Percentiles rank a stretch among this genome's conserved stretches.
phyloP scores from a whole-genome alignment of 1,140 invertebrate species.

The Dendroctonus ponderosae region DNA sequence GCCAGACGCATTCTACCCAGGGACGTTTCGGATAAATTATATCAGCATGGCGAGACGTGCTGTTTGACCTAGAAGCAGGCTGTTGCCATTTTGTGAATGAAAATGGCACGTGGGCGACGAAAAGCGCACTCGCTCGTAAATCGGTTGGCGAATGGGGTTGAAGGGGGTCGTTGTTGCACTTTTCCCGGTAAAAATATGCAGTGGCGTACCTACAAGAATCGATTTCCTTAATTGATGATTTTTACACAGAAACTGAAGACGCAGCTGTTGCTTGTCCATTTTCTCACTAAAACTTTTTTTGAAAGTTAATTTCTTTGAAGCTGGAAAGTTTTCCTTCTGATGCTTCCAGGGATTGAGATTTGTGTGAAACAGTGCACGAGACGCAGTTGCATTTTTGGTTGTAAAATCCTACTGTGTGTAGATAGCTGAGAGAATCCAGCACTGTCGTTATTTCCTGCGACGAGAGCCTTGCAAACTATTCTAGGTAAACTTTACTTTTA shows the following conservation, averaged over 20 bases:
- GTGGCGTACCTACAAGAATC: conserved; percentile 2
- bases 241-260: neutral
- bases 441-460: too few relatives aligned
- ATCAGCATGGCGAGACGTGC: too few relatives aligned
- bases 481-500: too few relatives aligned
- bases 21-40: too few relatives aligned
- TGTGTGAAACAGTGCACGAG: too few relatives aligned
- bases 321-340: neutral
- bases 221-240: too few relatives aligned
- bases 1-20: too few relatives aligned
- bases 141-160: neutral
- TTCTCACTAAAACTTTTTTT: neutral
- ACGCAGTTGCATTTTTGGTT: too few relatives aligned
- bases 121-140: conserved; percentile 21
- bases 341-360: too few relatives aligned
- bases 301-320: neutral
- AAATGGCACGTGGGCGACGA: conserved; percentile 17
- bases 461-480: too few relatives aligned
- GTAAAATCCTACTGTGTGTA: too few relatives aligned
- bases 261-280: neutral
- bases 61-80: conserved; percentile 25
- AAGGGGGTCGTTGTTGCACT: conserved; percentile 10
- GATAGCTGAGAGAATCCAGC: too few relatives aligned
- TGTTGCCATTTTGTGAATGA: conserved; percentile 33
- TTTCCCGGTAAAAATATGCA: conserved; percentile 6